Conservation (phyloP, 2,797 vertebrate genomes). For the Peromyscus eremicus region DNA sequence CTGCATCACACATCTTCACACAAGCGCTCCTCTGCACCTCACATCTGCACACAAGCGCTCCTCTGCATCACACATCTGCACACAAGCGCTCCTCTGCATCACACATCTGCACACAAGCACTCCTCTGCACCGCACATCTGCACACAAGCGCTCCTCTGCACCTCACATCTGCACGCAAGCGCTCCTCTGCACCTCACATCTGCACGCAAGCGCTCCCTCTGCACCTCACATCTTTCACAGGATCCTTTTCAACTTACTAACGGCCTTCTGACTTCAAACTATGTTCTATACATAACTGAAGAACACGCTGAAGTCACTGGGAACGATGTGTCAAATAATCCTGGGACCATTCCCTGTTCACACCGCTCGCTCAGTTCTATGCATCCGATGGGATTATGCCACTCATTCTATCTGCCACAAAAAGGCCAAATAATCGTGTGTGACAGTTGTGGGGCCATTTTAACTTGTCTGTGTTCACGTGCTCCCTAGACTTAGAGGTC, state of each 20-base stretch:
- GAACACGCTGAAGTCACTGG: neutral
- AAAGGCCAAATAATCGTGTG: neutral
- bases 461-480: neutral
- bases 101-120: too few species aligned
- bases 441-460: neutral
- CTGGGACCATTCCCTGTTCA: neutral
- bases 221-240: neutral
- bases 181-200: too few species aligned
- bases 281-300: neutral
- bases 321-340: neutral
- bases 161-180: too few species aligned
- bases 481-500: conserved; percentile 23
- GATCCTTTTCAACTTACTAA: conserved; percentile 7
- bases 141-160: too few species aligned
- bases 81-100: too few species aligned
- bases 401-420: neutral
- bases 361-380: neutral
- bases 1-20: too few species aligned
- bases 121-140: too few species aligned
- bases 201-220: too few species aligned
- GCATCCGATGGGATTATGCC: neutral
- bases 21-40: too few species aligned
- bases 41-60: too few species aligned
- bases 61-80: too few species aligned
- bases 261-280: conserved; percentile 6